Evolutionary conservation across 2,797 vertebrate genomes (phyloP).

Genomic region (Valencia hispanica): DNA sequence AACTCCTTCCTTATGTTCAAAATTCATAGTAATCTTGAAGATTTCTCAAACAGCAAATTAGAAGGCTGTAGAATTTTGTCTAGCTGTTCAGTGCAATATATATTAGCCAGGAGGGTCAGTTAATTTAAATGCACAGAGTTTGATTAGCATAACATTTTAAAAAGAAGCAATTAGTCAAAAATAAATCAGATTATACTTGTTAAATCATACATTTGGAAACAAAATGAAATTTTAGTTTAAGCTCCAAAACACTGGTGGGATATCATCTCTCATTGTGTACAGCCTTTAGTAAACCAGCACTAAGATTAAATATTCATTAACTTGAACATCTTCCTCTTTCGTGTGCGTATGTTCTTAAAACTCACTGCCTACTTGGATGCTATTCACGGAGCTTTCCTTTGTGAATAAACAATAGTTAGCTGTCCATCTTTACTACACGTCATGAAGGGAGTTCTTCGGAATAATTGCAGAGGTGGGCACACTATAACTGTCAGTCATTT

Average conservation of each 20-base stretch:
- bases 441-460: neutral
- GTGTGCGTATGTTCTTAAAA: neutral
- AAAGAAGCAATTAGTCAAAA: neutral
- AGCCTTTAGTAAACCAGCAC: neutral
- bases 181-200: neutral
- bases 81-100: neutral
- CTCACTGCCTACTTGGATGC: neutral
- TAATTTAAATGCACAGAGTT: neutral
- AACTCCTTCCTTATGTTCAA: neutral
- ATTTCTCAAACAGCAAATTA: too few species aligned
- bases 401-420: neutral
- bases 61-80: neutral
- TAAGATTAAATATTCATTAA: neutral
- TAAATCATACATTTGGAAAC: neutral
- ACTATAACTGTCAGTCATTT: neutral
- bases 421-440: constrained; percentile 2
- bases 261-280: neutral
- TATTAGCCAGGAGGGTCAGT: neutral
- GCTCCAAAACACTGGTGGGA: neutral
- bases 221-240: neutral
- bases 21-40: neutral
- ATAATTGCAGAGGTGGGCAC: neutral
- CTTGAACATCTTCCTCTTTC: neutral
- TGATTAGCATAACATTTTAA: neutral
- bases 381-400: neutral